These are phyloP conservation scores for Xestia ashworthii DNA, from an alignment of 2,888 invertebrate genomes.

Conservation along the genomic window DNA sequence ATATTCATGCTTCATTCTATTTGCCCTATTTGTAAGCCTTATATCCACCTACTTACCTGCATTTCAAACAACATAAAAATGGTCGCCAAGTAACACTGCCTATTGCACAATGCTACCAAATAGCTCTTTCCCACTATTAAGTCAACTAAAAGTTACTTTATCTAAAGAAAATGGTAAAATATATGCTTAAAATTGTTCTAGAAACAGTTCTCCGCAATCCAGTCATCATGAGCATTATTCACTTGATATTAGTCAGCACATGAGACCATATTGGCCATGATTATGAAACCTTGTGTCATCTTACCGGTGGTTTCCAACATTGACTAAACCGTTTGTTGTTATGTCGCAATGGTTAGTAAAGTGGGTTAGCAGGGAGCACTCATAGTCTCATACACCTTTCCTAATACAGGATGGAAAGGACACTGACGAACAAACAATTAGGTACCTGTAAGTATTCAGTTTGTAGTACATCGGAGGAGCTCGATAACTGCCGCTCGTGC, in stretches of 20 bases:
- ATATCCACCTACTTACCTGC: too few relatives aligned
- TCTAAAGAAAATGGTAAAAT: constrained; percentile 15
- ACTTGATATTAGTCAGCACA: constrained; percentile 44
- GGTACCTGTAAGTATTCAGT: too few relatives aligned
- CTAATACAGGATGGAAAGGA: neutral
- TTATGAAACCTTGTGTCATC: constrained; percentile 45
- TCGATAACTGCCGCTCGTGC: too few relatives aligned
- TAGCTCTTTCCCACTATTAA: neutral
- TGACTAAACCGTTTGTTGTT: constrained; percentile 35
- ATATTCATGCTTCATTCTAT: neutral
- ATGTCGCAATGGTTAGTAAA: constrained; percentile 49
- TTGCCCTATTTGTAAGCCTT: too few relatives aligned
- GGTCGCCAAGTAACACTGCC: neutral
- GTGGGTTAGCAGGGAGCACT: constrained; percentile 1
- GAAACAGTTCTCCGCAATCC: neutral
- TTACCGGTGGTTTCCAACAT: constrained; percentile 2
- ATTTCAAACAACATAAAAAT: neutral
- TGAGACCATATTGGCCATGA: constrained; percentile 17
- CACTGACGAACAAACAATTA: neutral
- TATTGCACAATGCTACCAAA: neutral
- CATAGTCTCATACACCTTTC: neutral
- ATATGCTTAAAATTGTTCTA: constrained; percentile 5
- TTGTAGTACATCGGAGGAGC: too few relatives aligned
- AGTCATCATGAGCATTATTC: constrained; percentile 44
- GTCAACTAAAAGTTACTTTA: neutral